Base-by-base conservation (phyloP, 2,113 vertebrate species). In the Crypturellus undulatus region DNA sequence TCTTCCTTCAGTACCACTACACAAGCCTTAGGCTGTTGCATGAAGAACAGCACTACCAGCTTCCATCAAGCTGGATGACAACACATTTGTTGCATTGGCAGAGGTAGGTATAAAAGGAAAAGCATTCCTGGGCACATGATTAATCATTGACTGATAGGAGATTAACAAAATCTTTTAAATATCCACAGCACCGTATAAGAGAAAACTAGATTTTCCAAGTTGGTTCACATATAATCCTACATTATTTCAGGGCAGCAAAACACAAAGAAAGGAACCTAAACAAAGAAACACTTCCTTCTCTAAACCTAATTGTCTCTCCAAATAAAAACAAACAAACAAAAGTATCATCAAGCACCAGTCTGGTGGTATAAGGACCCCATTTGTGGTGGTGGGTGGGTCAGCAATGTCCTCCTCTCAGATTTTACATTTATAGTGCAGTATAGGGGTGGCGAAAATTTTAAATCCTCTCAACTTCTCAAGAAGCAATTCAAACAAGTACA, bases 171-270 rank as follows among this genome's bases (percentile, higher is more conserved):
- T 0, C 12, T 47, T 47, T 20, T 10, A 3, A 3, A 51, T 70
- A 86, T 70, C 85, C 42, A 70, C 8, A 71, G 40, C 0, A 0
- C 0, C 0, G 4, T 51, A 79, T 18, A 63, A 26, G 79, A 79
- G 21, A 59, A n/a, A 5, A n/a, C 20, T 26, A 13, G 0, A 30
- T 78, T 52, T 28, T 26, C 32, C 54, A 38, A 17, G 18, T 38
- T 75, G 89, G 21, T 14, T 71, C 51, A 56, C 47, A 60, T 54
- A 81, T 60, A 16, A 68, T 40, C 60, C 56, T 67, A 20, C 56
- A 52, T 43, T n/a, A 5, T 18, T 7, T 62, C 43, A 32, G 3
- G 11, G 12, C 56, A 5, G 24, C 9, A 0, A 9, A 94, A 72
- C 9, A 76, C 21, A 7, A 45, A 26, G 14, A 64, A 43, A 13